These are phyloP conservation scores for Anastrepha ludens DNA, from an alignment of 1,140 invertebrate genomes.

Conservation along the genomic window DNA sequence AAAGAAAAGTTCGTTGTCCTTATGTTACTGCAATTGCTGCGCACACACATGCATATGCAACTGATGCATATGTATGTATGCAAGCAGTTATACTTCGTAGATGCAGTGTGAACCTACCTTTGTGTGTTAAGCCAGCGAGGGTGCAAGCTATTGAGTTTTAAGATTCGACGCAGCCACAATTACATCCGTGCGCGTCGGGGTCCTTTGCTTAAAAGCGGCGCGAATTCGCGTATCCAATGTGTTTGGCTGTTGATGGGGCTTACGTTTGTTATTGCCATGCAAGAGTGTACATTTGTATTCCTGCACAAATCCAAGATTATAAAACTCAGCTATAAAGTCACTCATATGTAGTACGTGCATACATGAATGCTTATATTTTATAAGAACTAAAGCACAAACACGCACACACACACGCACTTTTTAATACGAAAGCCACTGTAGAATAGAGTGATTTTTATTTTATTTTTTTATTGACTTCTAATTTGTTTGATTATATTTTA, in stretches of 20 bases:
- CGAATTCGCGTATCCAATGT: slow-evolving; percentile 35
- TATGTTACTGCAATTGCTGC: background rate
- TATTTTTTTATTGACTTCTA: too few species aligned
- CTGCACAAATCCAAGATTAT: slow-evolving; percentile 14
- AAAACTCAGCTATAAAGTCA: background rate
- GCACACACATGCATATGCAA: background rate
- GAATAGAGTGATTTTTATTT: too few species aligned
- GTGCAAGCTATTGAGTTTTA: slow-evolving; percentile 28
- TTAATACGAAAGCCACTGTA: slow-evolving; percentile 7
- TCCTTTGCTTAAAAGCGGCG: background rate
- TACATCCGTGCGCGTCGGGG: background rate
- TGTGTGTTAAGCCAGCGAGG: slow-evolving; percentile 21
- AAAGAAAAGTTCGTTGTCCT: slow-evolving; percentile 42
- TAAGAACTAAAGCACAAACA: background rate
- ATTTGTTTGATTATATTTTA: too few species aligned
- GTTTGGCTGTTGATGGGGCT: slow-evolving; percentile 13
- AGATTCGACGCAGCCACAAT: slow-evolving; percentile 44
- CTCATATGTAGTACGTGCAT: background rate
- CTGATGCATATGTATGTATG: background rate
- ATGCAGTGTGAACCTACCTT: background rate
- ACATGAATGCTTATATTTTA: background rate
- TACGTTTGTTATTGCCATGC: background rate
- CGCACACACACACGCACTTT: background rate
- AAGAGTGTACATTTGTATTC: background rate
- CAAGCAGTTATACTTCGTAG: too few species aligned